Conservation (phyloP, 2,797 vertebrate species). For the Gobionotothen gibberifrons region DNA sequence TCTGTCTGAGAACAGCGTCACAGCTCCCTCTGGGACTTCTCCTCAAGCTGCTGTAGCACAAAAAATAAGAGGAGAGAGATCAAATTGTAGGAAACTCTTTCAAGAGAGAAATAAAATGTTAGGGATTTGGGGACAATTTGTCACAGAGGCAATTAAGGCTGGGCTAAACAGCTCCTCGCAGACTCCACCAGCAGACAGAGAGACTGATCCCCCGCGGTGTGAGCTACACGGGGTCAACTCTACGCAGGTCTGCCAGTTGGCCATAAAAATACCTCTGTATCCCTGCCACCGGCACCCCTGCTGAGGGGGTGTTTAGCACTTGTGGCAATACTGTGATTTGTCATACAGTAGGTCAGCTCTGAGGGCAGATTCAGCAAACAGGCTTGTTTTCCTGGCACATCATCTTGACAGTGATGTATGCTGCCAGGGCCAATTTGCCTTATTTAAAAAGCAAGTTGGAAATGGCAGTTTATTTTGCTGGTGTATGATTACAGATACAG, state of each 20-base stretch:
- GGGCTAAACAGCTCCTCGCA: conserved; percentile 57
- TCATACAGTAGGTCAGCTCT: conserved; percentile 57
- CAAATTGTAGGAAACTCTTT: conserved; percentile 37
- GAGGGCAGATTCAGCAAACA: conserved; percentile 44
- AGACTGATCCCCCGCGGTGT: conserved; percentile 60
- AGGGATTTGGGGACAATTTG: conserved; percentile 31
- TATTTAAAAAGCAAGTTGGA: conserved; percentile 36
- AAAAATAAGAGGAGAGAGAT: conserved; percentile 7
- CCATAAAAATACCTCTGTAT: conserved; percentile 56
- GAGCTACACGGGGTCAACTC: conserved; percentile 65
- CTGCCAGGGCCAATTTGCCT: conserved; percentile 34
- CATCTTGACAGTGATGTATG: conserved; percentile 33
- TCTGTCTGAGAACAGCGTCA: conserved; percentile 37
- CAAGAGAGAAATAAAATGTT: conserved; percentile 33
- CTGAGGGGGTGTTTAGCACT: conserved; percentile 69
- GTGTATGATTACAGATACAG: conserved; percentile 21
- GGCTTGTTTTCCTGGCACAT: conserved; percentile 49
- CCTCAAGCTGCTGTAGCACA: conserved; percentile 38
- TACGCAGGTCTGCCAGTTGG: conserved; percentile 66
- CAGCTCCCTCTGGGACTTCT: conserved; percentile 42
- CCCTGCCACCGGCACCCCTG: conserved; percentile 57
- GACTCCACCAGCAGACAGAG: conserved; percentile 55
- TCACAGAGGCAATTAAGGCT: conserved; percentile 69
- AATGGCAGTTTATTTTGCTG: conserved; percentile 39
- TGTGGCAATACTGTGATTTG: conserved; percentile 68